Base-by-base conservation (phyloP, 2,113 vertebrate species). In the Ochotona princeps region DNA sequence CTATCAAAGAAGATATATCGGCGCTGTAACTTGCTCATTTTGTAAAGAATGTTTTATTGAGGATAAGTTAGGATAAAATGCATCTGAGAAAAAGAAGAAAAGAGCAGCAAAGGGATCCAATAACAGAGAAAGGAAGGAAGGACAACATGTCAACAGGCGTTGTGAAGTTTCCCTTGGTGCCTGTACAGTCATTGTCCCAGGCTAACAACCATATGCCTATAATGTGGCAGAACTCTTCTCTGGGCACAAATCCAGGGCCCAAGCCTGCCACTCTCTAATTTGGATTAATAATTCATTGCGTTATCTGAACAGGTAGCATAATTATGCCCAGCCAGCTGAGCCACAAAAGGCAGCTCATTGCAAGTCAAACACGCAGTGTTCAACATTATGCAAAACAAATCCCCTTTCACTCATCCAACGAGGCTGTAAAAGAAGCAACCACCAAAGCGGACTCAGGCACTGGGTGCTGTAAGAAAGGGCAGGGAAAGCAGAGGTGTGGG, bases 271-370 rank as follows among this genome's bases (percentile, higher is more conserved):
- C 32, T 66, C 35, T 95, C 95, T 95, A 96, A 91, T 92, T 94
- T 92, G 93, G 28, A 96, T 96, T 95, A 96, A 97, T 96, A 96
- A 97, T 95, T 97, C 82, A 95, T 85, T 66, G 20, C 47, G 51
- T 94, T 91, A 91, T 94, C 83, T 92, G 51, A 90, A 96, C 96
- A 81, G 51, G 10, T 82, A 92, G 21, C 2, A 21, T 61, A 89
- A 83, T 69, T 4, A 69, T 20, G 69, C 44, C 47, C 57, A 60
- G 57, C 89, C 84, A 93, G 23, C 70, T 90, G 60, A 91, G 38
- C 69, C n/a, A 89, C 69, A 61, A 78, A 75, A 79, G 75, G 28
- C 28, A 95, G 28, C 30, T 54, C 88, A 89, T 61, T 38, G 67
- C 51, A 74, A 87, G 76, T 57, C 35, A 57, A 28, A 78, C 35